A percentile compares a stretch with the other conserved stretches of the same genome.
Evolutionary conservation across 2,797 vertebrate genomes (phyloP).

Genomic region (Emys orbicularis): DNA sequence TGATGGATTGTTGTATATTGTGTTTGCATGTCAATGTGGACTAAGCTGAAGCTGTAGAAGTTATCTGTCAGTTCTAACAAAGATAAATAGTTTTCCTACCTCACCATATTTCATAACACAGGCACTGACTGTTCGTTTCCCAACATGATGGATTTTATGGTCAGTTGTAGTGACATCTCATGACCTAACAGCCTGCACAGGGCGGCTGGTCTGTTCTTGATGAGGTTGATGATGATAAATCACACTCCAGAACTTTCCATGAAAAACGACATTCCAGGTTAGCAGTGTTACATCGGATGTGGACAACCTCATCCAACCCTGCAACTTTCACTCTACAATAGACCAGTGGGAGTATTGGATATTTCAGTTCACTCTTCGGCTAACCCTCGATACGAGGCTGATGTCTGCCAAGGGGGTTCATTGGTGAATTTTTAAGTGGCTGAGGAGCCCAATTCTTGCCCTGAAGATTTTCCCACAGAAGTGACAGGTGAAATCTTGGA

Average conservation of each 20-base stretch:
- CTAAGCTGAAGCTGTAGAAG: slow-evolving; percentile 63
- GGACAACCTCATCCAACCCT: slow-evolving; percentile 30
- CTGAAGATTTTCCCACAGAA: no score
- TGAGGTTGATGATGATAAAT: slow-evolving; percentile 79
- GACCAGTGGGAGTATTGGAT: not conserved
- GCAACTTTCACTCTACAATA: slow-evolving; percentile 16
- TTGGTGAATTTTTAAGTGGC: no score
- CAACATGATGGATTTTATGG: slow-evolving; percentile 80
- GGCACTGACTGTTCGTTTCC: slow-evolving; percentile 65
- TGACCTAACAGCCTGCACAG: slow-evolving; percentile 72
- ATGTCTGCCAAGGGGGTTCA: no score
- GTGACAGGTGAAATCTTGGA: no score
- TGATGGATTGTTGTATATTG: slow-evolving; percentile 66
- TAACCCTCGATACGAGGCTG: no score
- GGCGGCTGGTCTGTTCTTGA: slow-evolving; percentile 71
- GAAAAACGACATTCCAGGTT: slow-evolving; percentile 72
- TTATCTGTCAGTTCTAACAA: slow-evolving; percentile 73
- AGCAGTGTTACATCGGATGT: slow-evolving; percentile 51
- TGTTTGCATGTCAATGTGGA: slow-evolving; percentile 20
- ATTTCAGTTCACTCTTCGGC: not conserved
- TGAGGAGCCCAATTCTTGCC: no score
- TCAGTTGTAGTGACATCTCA: slow-evolving; percentile 76
- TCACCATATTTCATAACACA: slow-evolving; percentile 64
- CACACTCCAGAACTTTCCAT: slow-evolving; percentile 47
- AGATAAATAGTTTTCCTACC: slow-evolving; percentile 75